Percentiles rank a stretch among this genome's conserved stretches.
Conservation (phyloP, 2,113 vertebrate genomes). For the Puntigrus tetrazona region DNA sequence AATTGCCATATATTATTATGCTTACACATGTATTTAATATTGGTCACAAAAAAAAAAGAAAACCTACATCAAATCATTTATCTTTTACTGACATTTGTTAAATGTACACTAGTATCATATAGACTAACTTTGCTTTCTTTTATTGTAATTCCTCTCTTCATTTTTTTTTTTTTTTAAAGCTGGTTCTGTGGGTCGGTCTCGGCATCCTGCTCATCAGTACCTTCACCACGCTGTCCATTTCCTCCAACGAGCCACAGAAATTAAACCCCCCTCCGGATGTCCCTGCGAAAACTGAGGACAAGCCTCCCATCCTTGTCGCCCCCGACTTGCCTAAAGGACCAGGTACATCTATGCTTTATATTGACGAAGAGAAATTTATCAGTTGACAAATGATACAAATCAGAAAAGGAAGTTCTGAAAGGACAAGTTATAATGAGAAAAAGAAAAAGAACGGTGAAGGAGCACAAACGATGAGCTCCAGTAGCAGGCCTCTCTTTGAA, state of each 20-base stretch:
- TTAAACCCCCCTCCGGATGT: constrained; percentile 60
- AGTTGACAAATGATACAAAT: neutral
- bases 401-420: neutral
- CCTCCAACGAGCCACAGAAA: constrained; percentile 63
- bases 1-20: neutral
- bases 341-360: constrained; percentile 64
- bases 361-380: neutral
- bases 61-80: neutral
- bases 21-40: neutral
- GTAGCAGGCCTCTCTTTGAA: constrained; percentile 41
- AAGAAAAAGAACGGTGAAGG: constrained; percentile 30
- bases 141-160: neutral
- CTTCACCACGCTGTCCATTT: constrained; percentile 85
- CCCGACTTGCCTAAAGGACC: constrained; percentile 66
- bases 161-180: constrained; percentile 66
- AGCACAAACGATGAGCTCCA: constrained; percentile 56
- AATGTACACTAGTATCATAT: neutral
- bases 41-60: neutral
- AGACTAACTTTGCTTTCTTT: neutral
- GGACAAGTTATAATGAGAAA: constrained; percentile 1
- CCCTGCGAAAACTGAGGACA: constrained; percentile 57
- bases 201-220: constrained; percentile 94
- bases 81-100: neutral
- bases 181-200: constrained; percentile 91
- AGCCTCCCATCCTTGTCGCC: constrained; percentile 49